Base-by-base conservation (phyloP, 1,140 invertebrate species). In the Cotesia chilonis region DNA sequence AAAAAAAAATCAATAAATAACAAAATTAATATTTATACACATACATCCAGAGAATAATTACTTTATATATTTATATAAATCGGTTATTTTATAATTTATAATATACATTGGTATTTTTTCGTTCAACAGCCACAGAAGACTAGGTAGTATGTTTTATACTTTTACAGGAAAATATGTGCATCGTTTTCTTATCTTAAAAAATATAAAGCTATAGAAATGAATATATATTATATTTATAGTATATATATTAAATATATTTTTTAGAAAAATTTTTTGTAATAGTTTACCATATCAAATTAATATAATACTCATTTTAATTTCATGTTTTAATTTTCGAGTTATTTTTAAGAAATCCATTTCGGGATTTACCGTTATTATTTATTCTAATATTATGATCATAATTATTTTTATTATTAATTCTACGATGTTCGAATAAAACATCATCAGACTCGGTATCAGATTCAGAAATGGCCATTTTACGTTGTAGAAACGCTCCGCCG, bases 371-470 rank as follows among this genome's bases (percentile, higher is more conserved):
- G 63, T 85, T 85, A 65, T 85, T 85, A 47, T 47, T 47, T 7
- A 47, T 47, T 80, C 80, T 84, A 20, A 77, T 28, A 68, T 80
- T 75, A 20, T 77, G 74, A 74, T 78, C 83, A 41, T 67, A 47
- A 47, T 47, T 47, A 47, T 47, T 47, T 47, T 47, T 76, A 12
- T 72, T 78, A 77, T 85, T 85, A 59, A 73, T 71, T 74, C 82
- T 85, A 36, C 79, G 82, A 77, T 85, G 82, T 70, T 86, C 85
- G 67, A 87, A 87, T 38, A 87, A 75, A 4, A 87, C 78, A 66
- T 87, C 82, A 36, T 87, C 85, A n/a, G 85, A 87, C 67, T 87
- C 85, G 3, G 83, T 84, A 54, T 86, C 85, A 0, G 85, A 82
- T 74, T 85, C 85, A 4, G 85, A 85, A 61, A 86, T 74, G 20